These are phyloP conservation scores for Thryonomys swinderianus DNA, from an alignment of 2,113 vertebrate species.

Conservation along the genomic window DNA sequence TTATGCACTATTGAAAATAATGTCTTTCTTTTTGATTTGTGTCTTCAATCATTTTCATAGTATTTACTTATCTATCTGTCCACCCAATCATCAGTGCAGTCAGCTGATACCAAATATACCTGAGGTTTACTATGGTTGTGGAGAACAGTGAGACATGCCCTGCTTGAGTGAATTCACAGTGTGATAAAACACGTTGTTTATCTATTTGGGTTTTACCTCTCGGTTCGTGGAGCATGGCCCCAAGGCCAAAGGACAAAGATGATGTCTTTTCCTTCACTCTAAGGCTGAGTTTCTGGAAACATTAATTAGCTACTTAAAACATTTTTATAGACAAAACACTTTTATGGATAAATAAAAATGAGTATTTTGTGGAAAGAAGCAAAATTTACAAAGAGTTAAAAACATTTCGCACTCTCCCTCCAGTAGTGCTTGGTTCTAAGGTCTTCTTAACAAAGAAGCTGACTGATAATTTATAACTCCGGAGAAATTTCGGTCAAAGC, in stretches of 20 bases:
- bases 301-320: neutral
- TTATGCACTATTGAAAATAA: neutral
- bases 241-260: neutral
- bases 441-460: neutral
- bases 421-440: neutral
- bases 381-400: neutral
- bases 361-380: neutral
- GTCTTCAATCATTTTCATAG: neutral
- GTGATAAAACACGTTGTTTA: neutral
- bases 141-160: neutral
- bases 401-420: neutral
- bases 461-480: neutral
- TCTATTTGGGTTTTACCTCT: neutral
- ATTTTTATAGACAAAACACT: neutral
- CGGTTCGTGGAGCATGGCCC: neutral
- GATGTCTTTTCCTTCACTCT: neutral
- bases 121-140: neutral
- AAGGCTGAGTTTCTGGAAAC: neutral
- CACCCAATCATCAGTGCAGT: neutral
- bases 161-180: neutral
- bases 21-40: constrained; percentile 22
- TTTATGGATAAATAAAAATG: neutral
- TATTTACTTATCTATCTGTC: neutral
- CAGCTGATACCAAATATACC: neutral
- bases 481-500: neutral